phyloP scores from a whole-genome alignment of 2,797 vertebrate genomes.

The Megalops cyprinoides region DNA sequence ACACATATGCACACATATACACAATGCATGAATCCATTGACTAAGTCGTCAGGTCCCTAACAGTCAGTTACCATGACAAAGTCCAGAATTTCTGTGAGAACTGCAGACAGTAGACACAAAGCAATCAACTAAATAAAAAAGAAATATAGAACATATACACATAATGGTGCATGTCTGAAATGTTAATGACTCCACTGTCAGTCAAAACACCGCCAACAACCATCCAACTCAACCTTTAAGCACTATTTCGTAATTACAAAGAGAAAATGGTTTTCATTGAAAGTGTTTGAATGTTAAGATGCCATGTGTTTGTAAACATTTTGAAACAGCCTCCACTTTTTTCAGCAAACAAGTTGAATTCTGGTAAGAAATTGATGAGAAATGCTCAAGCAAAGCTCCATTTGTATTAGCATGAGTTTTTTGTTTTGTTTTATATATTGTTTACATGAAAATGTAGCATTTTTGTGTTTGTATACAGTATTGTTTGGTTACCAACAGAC shows the following conservation, averaged over 20 bases:
- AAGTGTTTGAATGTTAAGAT: conserved; percentile 72
- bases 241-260: conserved; percentile 57
- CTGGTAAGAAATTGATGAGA: conserved; percentile 48
- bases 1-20: conserved; percentile 58
- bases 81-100: conserved; percentile 37
- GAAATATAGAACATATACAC: conserved; percentile 59
- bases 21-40: conserved; percentile 62
- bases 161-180: conserved; percentile 74
- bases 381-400: conserved; percentile 56
- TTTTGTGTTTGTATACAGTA: conserved; percentile 82
- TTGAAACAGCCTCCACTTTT: conserved; percentile 58
- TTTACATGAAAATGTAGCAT: conserved; percentile 83
- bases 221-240: conserved; percentile 65
- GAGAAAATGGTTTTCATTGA: too few relatives aligned
- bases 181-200: conserved; percentile 67
- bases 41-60: conserved; percentile 52
- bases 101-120: conserved; percentile 39
- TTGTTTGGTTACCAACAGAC: conserved; percentile 80
- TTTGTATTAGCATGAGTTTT: conserved; percentile 77
- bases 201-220: conserved; percentile 61
- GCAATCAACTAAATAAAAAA: conserved; percentile 52
- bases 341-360: conserved; percentile 65
- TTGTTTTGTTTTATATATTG: conserved; percentile 81
- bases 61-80: background rate
- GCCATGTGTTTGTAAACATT: conserved; percentile 74